phyloP scores from a whole-genome alignment of 2,797 vertebrate genomes.

The Linurgus olivaceus region DNA sequence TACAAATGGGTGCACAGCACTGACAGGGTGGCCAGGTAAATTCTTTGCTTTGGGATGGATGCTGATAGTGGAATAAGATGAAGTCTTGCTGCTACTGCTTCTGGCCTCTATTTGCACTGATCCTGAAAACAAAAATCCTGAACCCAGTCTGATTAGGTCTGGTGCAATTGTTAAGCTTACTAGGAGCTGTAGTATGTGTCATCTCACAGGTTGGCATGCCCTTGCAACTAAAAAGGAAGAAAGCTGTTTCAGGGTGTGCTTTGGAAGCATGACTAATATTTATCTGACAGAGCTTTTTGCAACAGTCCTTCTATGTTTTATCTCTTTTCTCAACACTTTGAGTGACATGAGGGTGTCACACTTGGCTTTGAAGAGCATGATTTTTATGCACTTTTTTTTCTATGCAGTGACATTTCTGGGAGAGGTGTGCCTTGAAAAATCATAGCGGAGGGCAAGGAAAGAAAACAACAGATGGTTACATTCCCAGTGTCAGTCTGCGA shows the following conservation, averaged over 20 bases:
- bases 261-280: background rate
- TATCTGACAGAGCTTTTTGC: background rate
- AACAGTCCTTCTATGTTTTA: background rate
- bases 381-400: background rate
- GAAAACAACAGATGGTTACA: background rate
- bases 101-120: background rate
- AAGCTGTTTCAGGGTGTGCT: background rate
- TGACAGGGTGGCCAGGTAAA: background rate
- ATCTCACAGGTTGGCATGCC: background rate
- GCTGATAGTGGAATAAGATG: background rate
- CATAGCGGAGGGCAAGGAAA: background rate
- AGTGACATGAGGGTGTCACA: background rate
- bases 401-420: background rate
- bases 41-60: background rate
- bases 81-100: background rate
- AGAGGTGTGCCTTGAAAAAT: background rate
- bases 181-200: background rate
- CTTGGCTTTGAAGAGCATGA: background rate
- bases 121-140: background rate
- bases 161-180: background rate
- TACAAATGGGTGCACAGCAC: background rate
- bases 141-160: background rate
- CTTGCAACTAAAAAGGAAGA: background rate
- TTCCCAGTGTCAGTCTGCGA: background rate
- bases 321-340: background rate